phyloP scores from a whole-genome alignment of 2,888 invertebrate genomes.

The Rhaphigaster nebulosa region DNA sequence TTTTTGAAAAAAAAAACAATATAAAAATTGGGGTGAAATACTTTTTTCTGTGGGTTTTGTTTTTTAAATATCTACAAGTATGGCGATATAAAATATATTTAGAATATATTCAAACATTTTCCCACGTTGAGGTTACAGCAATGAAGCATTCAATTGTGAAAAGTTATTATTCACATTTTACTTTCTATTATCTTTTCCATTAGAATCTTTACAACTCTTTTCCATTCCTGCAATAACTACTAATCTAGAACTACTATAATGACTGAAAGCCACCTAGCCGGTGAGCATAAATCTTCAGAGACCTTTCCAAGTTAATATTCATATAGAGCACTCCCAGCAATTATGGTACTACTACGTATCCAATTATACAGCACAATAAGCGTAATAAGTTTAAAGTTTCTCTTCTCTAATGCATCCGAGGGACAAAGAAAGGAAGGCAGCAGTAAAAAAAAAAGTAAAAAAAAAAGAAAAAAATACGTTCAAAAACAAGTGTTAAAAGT shows the following conservation, averaged over 20 bases:
- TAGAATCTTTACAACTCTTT: no score
- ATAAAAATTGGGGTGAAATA: no score
- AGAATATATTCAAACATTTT: no score
- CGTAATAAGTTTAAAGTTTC: not conserved
- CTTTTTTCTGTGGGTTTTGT: no score
- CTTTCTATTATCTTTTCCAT: not conserved
- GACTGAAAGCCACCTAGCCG: not conserved
- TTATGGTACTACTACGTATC: not conserved
- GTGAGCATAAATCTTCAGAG: not conserved
- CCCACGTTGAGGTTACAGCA: no score
- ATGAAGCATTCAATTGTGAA: no score
- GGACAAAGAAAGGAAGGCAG: not conserved
- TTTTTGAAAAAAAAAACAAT: no score
- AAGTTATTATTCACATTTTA: no score
- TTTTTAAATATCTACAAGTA: no score
- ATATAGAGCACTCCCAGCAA: not conserved
- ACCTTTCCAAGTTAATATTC: conserved; percentile 3
- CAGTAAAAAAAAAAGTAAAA: not conserved
- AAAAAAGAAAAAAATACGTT: not conserved
- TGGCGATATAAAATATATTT: no score
- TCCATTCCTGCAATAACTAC: not conserved
- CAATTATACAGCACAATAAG: conserved; percentile 10
- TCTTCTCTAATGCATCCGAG: not conserved
- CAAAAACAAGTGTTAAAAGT: not conserved
- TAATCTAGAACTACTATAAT: not conserved